phyloP scores from a whole-genome alignment of 2,888 invertebrate species.

The Lordiphosa fenestrarum region DNA sequence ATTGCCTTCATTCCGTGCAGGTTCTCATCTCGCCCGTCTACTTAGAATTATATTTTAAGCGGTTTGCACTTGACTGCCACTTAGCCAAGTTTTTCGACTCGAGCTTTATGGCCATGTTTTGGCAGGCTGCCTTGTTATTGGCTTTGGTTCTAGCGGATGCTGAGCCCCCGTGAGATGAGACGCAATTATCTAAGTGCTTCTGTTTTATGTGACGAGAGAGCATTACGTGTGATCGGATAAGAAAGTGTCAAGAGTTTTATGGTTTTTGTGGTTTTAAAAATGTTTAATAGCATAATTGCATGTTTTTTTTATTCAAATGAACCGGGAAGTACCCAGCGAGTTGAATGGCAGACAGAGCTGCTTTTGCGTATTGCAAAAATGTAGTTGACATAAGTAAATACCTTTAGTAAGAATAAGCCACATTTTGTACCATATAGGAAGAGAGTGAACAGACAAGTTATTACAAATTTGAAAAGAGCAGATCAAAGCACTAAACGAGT shows the following conservation, averaged over 20 bases:
- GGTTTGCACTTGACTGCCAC: slow-evolving; percentile 60
- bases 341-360: slow-evolving; percentile 3
- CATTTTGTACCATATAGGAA: too few relatives aligned
- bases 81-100: slow-evolving; percentile 11
- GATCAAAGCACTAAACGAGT: too few relatives aligned
- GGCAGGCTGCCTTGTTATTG: slow-evolving; percentile 34
- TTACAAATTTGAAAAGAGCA: too few relatives aligned
- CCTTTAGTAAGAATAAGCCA: too few relatives aligned
- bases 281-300: slow-evolving; percentile 16
- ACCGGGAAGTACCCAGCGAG: too few relatives aligned
- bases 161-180: neutral
- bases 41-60: slow-evolving; percentile 49
- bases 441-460: too few relatives aligned
- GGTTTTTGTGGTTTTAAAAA: slow-evolving; percentile 1
- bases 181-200: slow-evolving; percentile 8
- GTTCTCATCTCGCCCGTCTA: slow-evolving; percentile 15
- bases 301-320: neutral
- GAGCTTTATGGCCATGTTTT: slow-evolving; percentile 36
- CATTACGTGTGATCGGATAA: slow-evolving; percentile 14
- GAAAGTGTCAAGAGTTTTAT: slow-evolving; percentile 16
- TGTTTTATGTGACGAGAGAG: too few relatives aligned
- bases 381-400: too few relatives aligned
- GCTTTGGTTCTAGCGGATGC: slow-evolving; percentile 15
- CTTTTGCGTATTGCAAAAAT: too few relatives aligned
- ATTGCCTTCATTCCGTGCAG: slow-evolving; percentile 53